Conservation (phyloP, 2,113 vertebrate genomes). For the Bungarus multicinctus region DNA sequence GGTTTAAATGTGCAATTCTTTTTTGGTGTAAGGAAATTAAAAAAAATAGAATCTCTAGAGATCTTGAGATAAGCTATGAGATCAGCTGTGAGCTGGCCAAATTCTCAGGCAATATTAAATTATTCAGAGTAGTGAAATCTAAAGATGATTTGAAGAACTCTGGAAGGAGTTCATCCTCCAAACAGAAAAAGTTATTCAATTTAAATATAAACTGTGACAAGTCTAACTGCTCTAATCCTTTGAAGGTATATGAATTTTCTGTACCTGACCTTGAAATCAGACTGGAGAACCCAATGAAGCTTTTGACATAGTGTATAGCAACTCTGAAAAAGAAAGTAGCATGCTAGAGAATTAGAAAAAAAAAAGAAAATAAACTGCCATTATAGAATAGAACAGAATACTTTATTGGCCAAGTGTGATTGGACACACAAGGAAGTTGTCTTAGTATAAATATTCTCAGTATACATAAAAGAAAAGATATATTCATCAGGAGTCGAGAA, state of each 20-base stretch:
- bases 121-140: not conserved
- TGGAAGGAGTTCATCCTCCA: not conserved
- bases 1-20: not conserved
- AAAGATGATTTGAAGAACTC: not conserved
- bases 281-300: not conserved
- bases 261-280: not conserved
- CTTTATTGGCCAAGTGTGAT: too few species aligned
- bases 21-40: not conserved
- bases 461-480: too few species aligned
- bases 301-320: not conserved
- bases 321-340: not conserved
- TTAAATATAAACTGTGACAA: not conserved
- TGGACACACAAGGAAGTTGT: too few species aligned
- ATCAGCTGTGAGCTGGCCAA: not conserved
- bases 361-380: not conserved
- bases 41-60: not conserved
- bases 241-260: not conserved
- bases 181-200: not conserved
- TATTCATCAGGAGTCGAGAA: too few species aligned
- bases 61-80: not conserved
- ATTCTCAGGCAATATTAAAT: not conserved
- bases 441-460: too few species aligned
- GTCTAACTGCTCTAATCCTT: not conserved
- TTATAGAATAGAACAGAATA: too few species aligned
- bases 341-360: not conserved